Base-by-base conservation (phyloP, 2,797 vertebrate species). In the Chelonia mydas region DNA sequence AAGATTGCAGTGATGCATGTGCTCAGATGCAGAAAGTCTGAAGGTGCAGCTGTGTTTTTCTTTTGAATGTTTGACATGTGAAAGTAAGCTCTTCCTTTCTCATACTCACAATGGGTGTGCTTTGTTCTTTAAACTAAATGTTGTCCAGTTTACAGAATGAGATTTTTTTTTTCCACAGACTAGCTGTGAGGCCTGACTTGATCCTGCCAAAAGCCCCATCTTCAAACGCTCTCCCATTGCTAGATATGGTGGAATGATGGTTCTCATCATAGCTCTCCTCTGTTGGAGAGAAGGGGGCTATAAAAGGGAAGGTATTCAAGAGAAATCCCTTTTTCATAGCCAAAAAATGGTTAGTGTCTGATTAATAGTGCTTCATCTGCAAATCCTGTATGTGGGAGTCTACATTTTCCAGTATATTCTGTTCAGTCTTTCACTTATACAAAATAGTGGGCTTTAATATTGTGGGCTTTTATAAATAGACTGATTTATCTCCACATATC, bases 11-110 rank as follows among this genome's bases (percentile, higher is more conserved):
- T 7, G 23, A 57, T 51, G 19, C 51, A 37, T 88, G 23, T 65
- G 16, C 47, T 72, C 57, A 37, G 45, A 12, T 76, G 53, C 53
- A 82, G 88, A 83, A 89, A 81, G 15, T 51, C 86, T 93, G 89
- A 92, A 97, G 96, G 92, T 97, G 89, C 95, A 96, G 95, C 87
- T 95, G 92, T 96, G 86, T 96, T 96, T 97, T 92, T 65, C 57
- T 96, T 97, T 92, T 80, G 84, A 19, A 88, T 45, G 1, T 81
- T 89, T 90, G 57, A 21, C 83, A 89, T 84, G 68, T 92, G 90
- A 97, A 94, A 93, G 85, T 76, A 84, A 82, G 54, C 41, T 47
- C 31, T 87, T 96, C 74, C 74, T 94, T 95, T 93, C 86, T 90
- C 77, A 82, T 80, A 65, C 41, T 93, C 90, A 82, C 80, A 94